phyloP scores from a whole-genome alignment of 2,797 vertebrate genomes.

The Anguilla anguilla region DNA sequence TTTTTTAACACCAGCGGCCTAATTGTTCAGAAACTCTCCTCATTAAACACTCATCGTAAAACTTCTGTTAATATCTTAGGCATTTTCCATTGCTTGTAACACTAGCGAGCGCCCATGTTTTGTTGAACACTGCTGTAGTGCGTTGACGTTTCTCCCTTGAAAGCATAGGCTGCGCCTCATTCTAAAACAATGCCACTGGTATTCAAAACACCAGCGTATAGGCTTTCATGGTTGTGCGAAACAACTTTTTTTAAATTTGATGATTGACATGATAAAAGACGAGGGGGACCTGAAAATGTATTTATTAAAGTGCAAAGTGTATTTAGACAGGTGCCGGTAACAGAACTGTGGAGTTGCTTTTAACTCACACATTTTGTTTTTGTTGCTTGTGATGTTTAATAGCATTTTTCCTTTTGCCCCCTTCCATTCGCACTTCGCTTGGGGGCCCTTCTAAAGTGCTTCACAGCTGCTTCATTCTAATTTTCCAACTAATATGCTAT shows the following conservation, averaged over 20 bases:
- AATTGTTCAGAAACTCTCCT: neutral
- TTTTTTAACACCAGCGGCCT: neutral
- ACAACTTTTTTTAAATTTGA: neutral
- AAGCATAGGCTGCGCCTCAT: neutral
- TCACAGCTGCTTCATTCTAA: neutral
- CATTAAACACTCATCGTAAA: neutral
- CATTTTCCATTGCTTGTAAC: too few relatives aligned
- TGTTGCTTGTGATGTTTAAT: neutral
- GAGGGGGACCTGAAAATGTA: neutral
- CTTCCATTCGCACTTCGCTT: neutral
- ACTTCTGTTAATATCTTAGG: too few relatives aligned
- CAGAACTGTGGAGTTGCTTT: neutral
- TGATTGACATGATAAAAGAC: neutral
- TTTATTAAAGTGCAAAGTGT: neutral
- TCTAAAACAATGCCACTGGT: neutral
- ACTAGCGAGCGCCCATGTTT: neutral
- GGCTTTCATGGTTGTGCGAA: neutral
- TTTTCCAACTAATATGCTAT: neutral
- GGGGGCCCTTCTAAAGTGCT: neutral
- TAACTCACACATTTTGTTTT: neutral
- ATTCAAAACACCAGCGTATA: neutral
- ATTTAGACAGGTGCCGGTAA: neutral
- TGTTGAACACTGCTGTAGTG: neutral
- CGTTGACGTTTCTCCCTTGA: too few relatives aligned
- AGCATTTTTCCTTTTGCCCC: too few relatives aligned